A percentile compares a stretch with the other conserved stretches of the same genome.
Conservation (phyloP, 2,113 vertebrate species). For the Naja naja region DNA sequence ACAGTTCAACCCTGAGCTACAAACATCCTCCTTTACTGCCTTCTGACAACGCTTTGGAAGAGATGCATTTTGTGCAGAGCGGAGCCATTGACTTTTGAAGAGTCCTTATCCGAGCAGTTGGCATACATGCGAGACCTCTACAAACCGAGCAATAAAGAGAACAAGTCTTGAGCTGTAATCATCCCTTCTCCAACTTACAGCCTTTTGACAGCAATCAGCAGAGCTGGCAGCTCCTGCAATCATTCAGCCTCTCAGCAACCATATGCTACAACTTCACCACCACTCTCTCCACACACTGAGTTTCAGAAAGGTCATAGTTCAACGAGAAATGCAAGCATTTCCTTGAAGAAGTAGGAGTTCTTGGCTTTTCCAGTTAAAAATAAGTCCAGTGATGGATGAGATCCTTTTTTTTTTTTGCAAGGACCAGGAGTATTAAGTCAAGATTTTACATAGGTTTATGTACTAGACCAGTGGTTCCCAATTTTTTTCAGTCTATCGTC, state of each 20-base stretch:
- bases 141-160: background rate
- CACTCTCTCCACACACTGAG: background rate
- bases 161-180: conserved; percentile 17
- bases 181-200: background rate
- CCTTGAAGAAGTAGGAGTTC: background rate
- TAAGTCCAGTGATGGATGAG: background rate
- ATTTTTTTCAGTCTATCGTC: no score
- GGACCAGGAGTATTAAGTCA: background rate
- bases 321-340: background rate
- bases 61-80: background rate
- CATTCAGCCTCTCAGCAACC: background rate
- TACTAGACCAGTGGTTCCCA: no score
- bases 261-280: background rate
- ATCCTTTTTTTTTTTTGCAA: background rate
- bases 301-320: background rate
- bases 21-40: background rate
- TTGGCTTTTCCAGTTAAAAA: background rate
- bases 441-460: no score
- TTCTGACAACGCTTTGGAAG: background rate
- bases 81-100: background rate
- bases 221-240: background rate
- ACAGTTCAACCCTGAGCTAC: background rate
- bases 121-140: background rate
- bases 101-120: background rate
- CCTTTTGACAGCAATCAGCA: background rate